Evolutionary conservation across 2,113 vertebrate genomes (phyloP), one percentile per base, ranked within the genome.

Genomic region (Syrrhaptes paradoxus): DNA sequence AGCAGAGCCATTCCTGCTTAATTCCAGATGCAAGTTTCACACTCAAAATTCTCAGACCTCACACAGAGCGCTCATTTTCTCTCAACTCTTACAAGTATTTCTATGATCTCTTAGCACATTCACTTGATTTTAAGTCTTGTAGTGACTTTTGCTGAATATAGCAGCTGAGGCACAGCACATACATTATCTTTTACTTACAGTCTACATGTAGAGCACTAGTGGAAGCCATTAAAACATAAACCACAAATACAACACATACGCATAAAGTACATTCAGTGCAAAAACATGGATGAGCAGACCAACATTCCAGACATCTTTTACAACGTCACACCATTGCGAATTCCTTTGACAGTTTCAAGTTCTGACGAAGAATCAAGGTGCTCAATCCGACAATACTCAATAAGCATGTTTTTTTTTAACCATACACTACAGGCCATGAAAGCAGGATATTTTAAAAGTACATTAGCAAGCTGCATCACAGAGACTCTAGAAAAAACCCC

Each of bases 1-100:
- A 90, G 41, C 21, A 38, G 4, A 61, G 6, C 1, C 0, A 0
- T 16, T 92, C 21, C 31, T 21, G 16, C 36, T 62, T n/a, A 58
- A 65, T 32, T 72, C 36, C 4, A 1, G 52, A 72, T 36, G 41
- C 45, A 43, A 80, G 17, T 13, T 7, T 24, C 32, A 28, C 59
- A 34, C n/a, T 45, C 45, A 51, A 63, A 73, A 70, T 36, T 70
- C 74, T 46, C 41, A 46, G 14, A 81, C 59, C 36, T 59, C 19
- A 70, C 26, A 54, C 46, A 49, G 6, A 68, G 4, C 7, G 65
- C 16, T 41, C 32, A 20, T 20, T 59, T 90, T 46, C 68, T 58
- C 48, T 20, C n/a, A 71, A 65, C 9, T 43, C 34, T 18, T 36
- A 11, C 2, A 55, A 28, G 28, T 24, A n/a, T 80, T 77, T 41